Conservation (phyloP, 2,888 invertebrate species). For the Phytoseiulus persimilis region DNA sequence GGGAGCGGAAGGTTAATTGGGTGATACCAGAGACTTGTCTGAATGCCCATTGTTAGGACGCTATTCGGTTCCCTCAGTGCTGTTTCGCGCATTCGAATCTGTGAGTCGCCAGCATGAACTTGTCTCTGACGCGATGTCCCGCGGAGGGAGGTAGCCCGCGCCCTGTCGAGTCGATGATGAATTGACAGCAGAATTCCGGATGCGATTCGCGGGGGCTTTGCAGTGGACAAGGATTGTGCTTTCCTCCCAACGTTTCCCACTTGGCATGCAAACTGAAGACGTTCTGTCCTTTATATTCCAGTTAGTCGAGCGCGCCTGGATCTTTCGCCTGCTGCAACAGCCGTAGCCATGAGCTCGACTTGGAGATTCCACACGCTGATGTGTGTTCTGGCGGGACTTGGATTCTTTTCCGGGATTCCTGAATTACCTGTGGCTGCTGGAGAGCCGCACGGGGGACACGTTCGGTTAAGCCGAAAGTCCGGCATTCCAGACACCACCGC, state of each 20-base stretch:
- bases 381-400: background rate
- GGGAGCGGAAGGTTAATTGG: too few species aligned
- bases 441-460: conserved; percentile 30
- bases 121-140: background rate
- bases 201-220: background rate
- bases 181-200: background rate
- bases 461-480: conserved; percentile 47
- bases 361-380: background rate
- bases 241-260: background rate
- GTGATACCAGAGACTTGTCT: too few species aligned
- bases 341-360: background rate
- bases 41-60: too few species aligned
- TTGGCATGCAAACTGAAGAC: background rate
- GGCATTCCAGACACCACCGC: conserved; percentile 61
- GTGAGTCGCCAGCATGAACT: too few species aligned
- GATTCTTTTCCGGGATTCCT: background rate
- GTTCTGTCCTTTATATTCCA: background rate
- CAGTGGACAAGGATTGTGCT: background rate
- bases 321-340: background rate
- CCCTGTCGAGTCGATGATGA: background rate
- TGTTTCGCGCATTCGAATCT: too few species aligned
- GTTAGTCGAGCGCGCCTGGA: background rate
- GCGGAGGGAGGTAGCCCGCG: background rate
- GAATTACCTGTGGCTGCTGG: background rate
- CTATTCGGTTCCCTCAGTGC: too few species aligned